A percentile compares a stretch with the other conserved stretches of the same genome.
Conservation (phyloP, 2,113 vertebrate species). For the Dromiciops gliroides region DNA sequence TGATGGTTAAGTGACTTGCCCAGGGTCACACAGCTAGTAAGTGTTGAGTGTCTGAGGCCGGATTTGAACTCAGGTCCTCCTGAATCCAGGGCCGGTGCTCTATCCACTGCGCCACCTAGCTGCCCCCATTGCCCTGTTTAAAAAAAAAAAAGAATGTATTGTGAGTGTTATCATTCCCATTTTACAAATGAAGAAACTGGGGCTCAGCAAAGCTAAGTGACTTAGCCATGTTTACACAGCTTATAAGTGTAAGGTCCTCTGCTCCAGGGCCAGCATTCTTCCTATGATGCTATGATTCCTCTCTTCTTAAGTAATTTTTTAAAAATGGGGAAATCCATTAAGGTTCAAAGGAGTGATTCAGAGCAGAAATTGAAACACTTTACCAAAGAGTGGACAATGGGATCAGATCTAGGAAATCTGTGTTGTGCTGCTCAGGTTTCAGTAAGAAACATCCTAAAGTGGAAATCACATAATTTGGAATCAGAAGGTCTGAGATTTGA, state of each 20-base stretch:
- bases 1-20: no score
- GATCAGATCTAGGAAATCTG: neutral
- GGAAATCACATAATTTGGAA: neutral
- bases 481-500: neutral
- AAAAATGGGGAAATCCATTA: neutral
- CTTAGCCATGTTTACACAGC: neutral
- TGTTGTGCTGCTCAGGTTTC: neutral
- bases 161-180: neutral
- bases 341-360: neutral
- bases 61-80: no score
- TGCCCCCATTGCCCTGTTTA: no score
- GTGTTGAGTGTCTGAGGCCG: no score
- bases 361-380: neutral
- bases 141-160: neutral
- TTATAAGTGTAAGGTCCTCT: neutral
- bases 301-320: neutral
- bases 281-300: neutral
- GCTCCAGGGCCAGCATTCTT: neutral
- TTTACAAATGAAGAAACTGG: neutral
- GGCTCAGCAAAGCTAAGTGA: neutral
- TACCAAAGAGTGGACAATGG: neutral
- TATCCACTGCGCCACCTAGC: no score
- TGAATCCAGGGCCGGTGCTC: no score
- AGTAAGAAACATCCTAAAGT: neutral
- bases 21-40: no score